Base-by-base conservation (phyloP, 2,888 invertebrate genomes). In the Ormyrus nitidulus region DNA sequence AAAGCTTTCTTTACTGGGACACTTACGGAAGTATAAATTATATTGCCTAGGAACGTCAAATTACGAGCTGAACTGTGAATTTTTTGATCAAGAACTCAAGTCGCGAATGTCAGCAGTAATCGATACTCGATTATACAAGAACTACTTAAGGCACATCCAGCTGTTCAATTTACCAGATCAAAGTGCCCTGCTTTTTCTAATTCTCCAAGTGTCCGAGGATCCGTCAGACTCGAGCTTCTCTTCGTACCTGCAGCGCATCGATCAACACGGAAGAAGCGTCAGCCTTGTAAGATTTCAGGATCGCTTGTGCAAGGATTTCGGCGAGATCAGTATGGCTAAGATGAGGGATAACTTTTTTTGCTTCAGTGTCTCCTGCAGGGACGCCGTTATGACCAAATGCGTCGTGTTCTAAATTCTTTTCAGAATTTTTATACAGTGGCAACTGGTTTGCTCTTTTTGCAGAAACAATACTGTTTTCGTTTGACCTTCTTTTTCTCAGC, bases 221-320 rank as follows among this genome's bases (percentile, higher is more conserved):
- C 13, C 51, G 0, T 19, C n/a, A 1, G 51, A 49, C 5, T 13
- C 5, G 11, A 13, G 7, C 2, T 77, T 64, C 49, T 51, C 69
- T 2, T 34, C 62, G 7, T 77, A 77, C 13, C 9, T 77, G 8
- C 62, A 70, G 6, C 61, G n/a, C 5, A 46, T 77, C 44, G 70
- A 77, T 19, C 9, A 7, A 6, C 44, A 64, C n/a, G 77, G 77
- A 0, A 62, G 64, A 8, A n/a, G 6, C 1, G 8, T 9, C n/a
- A 6, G 56, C 0, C 54, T 64, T 1, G 46, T 56, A 5, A 69
- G 61, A 10, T 77, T 77, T n/a, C 64, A 70, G 49, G 70, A 70
- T 4, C 54, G 69, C 9, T 13, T 77, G 7, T 77, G 77, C 49
- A 77, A 77, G 56, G 77, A 77, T 54, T 53, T 70, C 8, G 34